Evolutionary conservation across 2,888 invertebrate genomes (phyloP), one percentile per base, ranked within the genome.

Genomic region (Autographa pulchrina): DNA sequence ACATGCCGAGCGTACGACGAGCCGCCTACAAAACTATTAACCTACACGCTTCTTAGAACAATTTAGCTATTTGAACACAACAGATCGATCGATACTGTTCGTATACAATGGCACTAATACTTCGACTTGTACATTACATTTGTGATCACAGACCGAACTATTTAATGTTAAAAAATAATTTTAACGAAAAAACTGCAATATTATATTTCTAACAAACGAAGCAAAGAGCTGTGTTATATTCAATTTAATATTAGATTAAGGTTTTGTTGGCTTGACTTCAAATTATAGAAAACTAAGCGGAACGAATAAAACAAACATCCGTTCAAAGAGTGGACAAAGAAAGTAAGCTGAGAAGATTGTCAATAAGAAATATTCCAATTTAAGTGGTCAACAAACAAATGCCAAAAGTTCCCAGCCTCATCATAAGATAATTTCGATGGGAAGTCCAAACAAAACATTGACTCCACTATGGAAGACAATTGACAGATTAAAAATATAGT

Each of bases 41-140:
- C 83, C 82, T 85, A 85, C 84, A 82, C 72, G 81, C 74, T 81
- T 83, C 77, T 80, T 78, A 74, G 75, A 81, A 84, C 38, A 79
- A 8, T 48, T 16, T 56, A 81, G 25, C 65, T 65, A 77, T 54
- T 74, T 65, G 79, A 81, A 82, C 72, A 81, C 81, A 80, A 81
- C 81, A 11, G 52, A n/a, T 54, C 83, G 81, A 77, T 73, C 75
- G 71, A 79, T 82, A 72, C 78, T 78, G 72, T 81, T 70, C 72
- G 70, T 69, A 82, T 81, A 79, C 81, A 81, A 84, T 70, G 81
- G 85, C 77, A 75, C 74, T 80, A 82, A 85, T 56, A 25, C 54
- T 56, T 11, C 20, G 13, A 20, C 18, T 83, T 84, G 66, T 75
- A 76, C 65, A 68, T 72, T 58, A 70, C 58, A 70, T 69, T 74